Percentiles rank a stretch among this genome's conserved stretches.
Conservation (phyloP, 2,888 invertebrate genomes). For the Lamproptera curius region DNA sequence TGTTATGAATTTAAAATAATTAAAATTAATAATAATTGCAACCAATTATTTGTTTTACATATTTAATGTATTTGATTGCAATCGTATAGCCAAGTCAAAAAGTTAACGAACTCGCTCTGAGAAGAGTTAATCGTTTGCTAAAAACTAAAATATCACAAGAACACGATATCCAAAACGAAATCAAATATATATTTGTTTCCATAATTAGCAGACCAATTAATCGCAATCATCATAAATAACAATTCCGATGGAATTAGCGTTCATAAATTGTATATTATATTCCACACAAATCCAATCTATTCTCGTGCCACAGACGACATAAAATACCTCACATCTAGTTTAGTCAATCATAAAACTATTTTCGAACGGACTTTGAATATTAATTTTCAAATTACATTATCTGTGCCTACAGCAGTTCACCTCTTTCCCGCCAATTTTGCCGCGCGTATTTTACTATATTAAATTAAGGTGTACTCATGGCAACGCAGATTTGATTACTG, state of each 20-base stretch:
- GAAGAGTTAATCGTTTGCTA: no score
- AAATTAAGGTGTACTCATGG: slow-evolving; percentile 10
- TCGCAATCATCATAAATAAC: neutral
- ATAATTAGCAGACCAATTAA: neutral
- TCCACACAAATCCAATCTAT: neutral
- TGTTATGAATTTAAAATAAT: no score
- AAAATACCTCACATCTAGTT: neutral
- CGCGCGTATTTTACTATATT: slow-evolving; percentile 13
- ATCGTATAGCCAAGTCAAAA: no score
- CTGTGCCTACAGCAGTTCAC: slow-evolving; percentile 10
- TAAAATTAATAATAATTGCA: no score
- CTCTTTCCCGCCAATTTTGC: neutral
- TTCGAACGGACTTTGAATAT: neutral
- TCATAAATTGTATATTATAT: neutral
- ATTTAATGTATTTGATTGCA: no score
- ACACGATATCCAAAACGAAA: no score
- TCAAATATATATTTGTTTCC: neutral
- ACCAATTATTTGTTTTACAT: no score
- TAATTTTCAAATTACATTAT: slow-evolving; percentile 3
- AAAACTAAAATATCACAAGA: no score
- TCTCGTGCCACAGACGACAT: neutral
- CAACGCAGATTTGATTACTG: slow-evolving; percentile 1
- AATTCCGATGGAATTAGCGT: neutral
- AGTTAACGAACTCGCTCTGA: no score
- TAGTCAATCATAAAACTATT: neutral